A percentile compares a stretch with the other conserved stretches of the same genome.
These are phyloP conservation scores for Caenorhabditis uteleia DNA, from an alignment of 2,888 invertebrate genomes.

Conservation along the genomic window DNA sequence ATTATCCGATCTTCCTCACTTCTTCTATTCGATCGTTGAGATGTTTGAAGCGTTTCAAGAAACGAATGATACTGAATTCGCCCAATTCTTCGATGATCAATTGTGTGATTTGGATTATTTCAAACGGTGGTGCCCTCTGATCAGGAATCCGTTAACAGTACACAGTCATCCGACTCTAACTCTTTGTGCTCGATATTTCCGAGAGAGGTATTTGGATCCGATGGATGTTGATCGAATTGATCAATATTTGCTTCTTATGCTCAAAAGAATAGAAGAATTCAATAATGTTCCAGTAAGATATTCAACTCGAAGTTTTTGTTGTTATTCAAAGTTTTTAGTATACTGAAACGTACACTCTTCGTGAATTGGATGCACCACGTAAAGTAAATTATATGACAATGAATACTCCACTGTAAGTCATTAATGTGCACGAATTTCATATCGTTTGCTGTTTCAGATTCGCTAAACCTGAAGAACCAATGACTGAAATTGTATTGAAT, in stretches of 20 bases:
- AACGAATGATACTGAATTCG: slow-evolving; percentile 3
- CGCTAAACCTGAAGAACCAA: too few species aligned
- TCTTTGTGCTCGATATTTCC: slow-evolving; percentile 21
- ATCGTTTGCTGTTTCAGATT: too few species aligned
- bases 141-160: slow-evolving; percentile 18
- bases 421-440: too few species aligned
- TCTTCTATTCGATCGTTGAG: slow-evolving; percentile 17
- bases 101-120: slow-evolving; percentile 11
- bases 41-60: slow-evolving; percentile 26
- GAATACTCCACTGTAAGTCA: too few species aligned
- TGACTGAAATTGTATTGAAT: too few species aligned
- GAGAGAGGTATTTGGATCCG: slow-evolving; percentile 21
- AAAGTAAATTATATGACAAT: slow-evolving; percentile 2
- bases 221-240: slow-evolving; percentile 20
- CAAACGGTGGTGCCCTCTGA: slow-evolving; percentile 44
- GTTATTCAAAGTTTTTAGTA: too few species aligned
- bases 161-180: slow-evolving; percentile 40
- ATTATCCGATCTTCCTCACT: slow-evolving; percentile 5
- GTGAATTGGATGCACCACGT: slow-evolving; percentile 1
- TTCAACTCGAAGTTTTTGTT: too few species aligned
- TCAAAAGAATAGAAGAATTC: slow-evolving; percentile 19
- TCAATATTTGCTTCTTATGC: slow-evolving; percentile 26
- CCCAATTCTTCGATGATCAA: slow-evolving; percentile 19
- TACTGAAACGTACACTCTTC: slow-evolving; percentile 12
- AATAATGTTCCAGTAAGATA: too few species aligned